phyloP scores from a whole-genome alignment of 2,113 vertebrate genomes.

The Albula goreensis region DNA sequence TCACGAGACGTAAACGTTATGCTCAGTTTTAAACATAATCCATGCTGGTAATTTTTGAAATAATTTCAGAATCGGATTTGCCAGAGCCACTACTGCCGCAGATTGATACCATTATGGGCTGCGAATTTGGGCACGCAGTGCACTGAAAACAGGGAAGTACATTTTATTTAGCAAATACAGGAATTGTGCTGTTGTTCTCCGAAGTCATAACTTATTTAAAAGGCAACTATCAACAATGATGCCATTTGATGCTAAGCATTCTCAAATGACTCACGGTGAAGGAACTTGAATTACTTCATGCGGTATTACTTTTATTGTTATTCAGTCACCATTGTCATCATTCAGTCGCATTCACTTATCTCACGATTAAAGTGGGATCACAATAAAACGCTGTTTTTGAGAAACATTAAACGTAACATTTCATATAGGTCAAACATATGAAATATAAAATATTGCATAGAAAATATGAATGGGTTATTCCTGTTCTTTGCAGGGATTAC shows the following conservation, averaged over 20 bases:
- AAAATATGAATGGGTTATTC: not conserved
- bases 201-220: not conserved
- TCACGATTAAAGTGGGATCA: too few relatives aligned
- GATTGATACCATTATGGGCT: not conserved
- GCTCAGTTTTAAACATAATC: too few relatives aligned
- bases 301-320: too few relatives aligned
- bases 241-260: not conserved
- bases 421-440: not conserved
- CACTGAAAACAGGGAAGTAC: not conserved
- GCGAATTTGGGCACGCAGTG: not conserved
- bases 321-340: too few relatives aligned
- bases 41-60: too few relatives aligned
- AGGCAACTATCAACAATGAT: not conserved
- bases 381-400: too few relatives aligned
- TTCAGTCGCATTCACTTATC: too few relatives aligned
- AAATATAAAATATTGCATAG: not conserved
- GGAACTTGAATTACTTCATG: too few relatives aligned
- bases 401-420: not conserved
- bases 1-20: too few relatives aligned
- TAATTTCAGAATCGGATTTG: not conserved
- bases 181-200: not conserved
- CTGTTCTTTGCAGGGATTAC: not conserved
- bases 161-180: not conserved
- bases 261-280: too few relatives aligned
- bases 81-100: not conserved